These are phyloP conservation scores for Porites divaricata DNA, from an alignment of 92 coral and sea anemone species.

Conservation along the genomic window DNA sequence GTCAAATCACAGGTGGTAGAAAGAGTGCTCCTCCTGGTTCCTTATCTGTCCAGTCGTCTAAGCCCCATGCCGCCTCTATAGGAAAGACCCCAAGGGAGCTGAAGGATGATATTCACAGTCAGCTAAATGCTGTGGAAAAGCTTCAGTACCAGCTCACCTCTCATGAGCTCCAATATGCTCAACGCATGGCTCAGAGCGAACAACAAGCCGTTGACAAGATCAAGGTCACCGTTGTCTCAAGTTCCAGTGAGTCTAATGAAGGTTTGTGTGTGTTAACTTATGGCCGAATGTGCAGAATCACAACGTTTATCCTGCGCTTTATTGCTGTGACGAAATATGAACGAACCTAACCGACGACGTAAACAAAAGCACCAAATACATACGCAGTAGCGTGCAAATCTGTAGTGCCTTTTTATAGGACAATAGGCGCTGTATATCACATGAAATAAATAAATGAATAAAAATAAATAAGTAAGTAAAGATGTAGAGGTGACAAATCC, in stretches of 20 bases:
- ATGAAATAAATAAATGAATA: no score
- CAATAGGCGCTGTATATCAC: no score
- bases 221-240: slow-evolving; percentile 70
- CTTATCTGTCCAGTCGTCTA: neutral
- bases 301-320: no score
- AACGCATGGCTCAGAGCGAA: slow-evolving; percentile 79
- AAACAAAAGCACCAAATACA: no score
- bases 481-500: no score
- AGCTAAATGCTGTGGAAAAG: slow-evolving; percentile 87
- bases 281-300: neutral
- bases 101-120: slow-evolving; percentile 73
- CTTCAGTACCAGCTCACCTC: slow-evolving; percentile 93
- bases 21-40: slow-evolving; percentile 20
- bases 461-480: no score
- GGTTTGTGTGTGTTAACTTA: neutral
- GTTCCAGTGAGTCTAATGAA: slow-evolving; percentile 71
- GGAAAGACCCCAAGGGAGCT: slow-evolving; percentile 70
- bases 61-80: slow-evolving; percentile 3
- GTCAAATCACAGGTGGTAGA: slow-evolving; percentile 17
- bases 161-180: slow-evolving; percentile 93
- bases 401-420: no score
- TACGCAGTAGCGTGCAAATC: no score
- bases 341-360: no score
- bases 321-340: no score
- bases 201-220: slow-evolving; percentile 80